phyloP scores from a whole-genome alignment of 2,888 invertebrate species.

The Allygus modestus region DNA sequence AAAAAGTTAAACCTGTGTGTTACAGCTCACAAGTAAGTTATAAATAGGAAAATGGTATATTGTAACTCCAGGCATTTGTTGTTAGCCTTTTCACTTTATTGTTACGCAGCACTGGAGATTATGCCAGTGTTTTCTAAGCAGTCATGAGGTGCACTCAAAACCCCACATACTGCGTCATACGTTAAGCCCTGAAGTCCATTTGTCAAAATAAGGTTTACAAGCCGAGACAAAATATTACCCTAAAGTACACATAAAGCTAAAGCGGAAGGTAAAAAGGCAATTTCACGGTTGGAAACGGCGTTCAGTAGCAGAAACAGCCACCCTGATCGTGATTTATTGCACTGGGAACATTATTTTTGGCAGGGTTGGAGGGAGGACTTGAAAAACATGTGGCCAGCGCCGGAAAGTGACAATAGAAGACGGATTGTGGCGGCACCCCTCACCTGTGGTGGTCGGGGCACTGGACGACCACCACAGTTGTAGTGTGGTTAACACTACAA shows the following conservation, averaged over 20 bases:
- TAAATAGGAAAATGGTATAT: too few relatives aligned
- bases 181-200: too few relatives aligned
- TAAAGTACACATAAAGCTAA: background rate
- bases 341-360: constrained; percentile 11
- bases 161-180: too few relatives aligned
- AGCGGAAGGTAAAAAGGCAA: constrained; percentile 22
- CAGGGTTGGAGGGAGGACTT: background rate
- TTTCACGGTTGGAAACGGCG: constrained; percentile 20
- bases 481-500: background rate
- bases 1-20: too few relatives aligned
- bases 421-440: background rate
- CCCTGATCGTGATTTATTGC: constrained; percentile 40
- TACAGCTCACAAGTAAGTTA: too few relatives aligned
- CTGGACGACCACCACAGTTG: background rate
- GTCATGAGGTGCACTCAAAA: too few relatives aligned
- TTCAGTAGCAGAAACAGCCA: background rate
- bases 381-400: constrained; percentile 13
- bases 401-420: constrained; percentile 25
- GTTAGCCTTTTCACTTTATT: too few relatives aligned
- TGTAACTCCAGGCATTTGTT: too few relatives aligned
- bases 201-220: too few relatives aligned
- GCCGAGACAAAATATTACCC: too few relatives aligned
- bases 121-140: too few relatives aligned
- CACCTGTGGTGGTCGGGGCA: background rate
- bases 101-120: too few relatives aligned